Evolutionary conservation across 1,140 invertebrate species (phyloP).

Genomic region (Archegozetes longisetosus): DNA sequence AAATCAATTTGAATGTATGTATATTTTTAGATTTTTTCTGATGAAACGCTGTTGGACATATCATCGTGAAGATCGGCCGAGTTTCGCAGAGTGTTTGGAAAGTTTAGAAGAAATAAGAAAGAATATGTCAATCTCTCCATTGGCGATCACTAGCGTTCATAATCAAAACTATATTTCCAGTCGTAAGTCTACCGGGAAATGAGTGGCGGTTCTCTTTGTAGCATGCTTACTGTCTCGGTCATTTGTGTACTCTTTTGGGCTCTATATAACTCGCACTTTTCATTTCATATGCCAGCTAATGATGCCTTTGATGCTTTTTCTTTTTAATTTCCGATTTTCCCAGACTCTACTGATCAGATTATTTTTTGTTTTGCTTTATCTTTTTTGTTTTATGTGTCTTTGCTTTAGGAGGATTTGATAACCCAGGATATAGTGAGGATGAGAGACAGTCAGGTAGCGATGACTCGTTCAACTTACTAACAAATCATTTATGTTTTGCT

Average conservation of each 20-base stretch:
- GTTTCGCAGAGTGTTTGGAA: conserved; percentile 34
- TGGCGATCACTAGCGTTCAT: conserved; percentile 4
- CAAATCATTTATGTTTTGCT: too few relatives aligned
- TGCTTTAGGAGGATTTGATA: neutral
- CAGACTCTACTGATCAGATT: too few relatives aligned
- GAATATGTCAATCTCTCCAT: neutral
- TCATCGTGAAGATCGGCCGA: conserved; percentile 51
- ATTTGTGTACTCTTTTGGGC: too few relatives aligned
- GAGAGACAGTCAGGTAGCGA: neutral
- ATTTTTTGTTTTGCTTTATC: neutral
- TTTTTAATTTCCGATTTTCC: too few relatives aligned
- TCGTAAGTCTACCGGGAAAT: neutral
- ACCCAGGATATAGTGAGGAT: neutral
- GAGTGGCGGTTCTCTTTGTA: too few relatives aligned
- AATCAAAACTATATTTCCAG: conserved; percentile 11
- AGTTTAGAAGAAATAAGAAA: neutral
- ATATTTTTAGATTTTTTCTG: conserved; percentile 46
- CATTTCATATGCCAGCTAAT: too few relatives aligned
- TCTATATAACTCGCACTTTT: too few relatives aligned
- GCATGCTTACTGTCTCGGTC: too few relatives aligned
- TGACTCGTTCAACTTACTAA: too few relatives aligned
- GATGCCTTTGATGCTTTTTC: too few relatives aligned
- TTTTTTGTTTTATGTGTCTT: neutral
- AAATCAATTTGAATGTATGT: neutral
- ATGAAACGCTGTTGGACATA: conserved; percentile 65